Percentiles rank a stretch among this genome's conserved stretches.
These are phyloP conservation scores for Peromyscus californicus DNA, from an alignment of 2,113 vertebrate genomes.

Conservation along the genomic window DNA sequence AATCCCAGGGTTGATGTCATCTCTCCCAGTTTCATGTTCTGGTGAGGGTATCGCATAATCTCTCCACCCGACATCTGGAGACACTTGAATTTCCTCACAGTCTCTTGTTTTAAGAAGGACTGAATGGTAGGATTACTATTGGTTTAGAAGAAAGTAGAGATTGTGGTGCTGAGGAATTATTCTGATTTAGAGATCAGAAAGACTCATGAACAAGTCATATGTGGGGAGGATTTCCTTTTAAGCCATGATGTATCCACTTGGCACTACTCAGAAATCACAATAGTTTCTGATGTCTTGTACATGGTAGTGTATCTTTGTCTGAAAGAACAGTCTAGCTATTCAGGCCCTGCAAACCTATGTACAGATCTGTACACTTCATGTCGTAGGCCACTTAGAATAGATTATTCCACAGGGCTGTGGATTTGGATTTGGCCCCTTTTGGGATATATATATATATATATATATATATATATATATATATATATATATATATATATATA, in stretches of 20 bases:
- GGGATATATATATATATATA: too few species aligned
- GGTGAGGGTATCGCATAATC: background rate
- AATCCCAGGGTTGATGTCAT: constrained; percentile 2
- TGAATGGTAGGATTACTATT: background rate
- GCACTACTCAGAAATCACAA: background rate
- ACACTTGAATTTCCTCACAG: background rate
- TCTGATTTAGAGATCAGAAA: constrained; percentile 11
- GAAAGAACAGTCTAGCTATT: background rate
- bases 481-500: too few species aligned
- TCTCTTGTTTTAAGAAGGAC: constrained; percentile 22
- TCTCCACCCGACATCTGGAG: background rate
- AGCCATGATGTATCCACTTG: background rate
- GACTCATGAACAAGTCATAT: background rate
- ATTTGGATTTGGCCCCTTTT: background rate
- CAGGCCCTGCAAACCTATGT: background rate
- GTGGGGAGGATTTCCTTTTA: background rate
- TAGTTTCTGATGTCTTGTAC: background rate
- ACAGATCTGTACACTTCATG: background rate
- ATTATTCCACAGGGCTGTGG: background rate
- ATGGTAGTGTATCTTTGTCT: background rate
- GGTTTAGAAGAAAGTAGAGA: background rate
- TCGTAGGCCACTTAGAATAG: background rate
- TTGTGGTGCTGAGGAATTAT: constrained; percentile 10
- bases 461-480: too few species aligned
- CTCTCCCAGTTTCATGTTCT: background rate